Base-by-base conservation (phyloP, 2,113 vertebrate species). In the Melanotaenia duboulayi region DNA sequence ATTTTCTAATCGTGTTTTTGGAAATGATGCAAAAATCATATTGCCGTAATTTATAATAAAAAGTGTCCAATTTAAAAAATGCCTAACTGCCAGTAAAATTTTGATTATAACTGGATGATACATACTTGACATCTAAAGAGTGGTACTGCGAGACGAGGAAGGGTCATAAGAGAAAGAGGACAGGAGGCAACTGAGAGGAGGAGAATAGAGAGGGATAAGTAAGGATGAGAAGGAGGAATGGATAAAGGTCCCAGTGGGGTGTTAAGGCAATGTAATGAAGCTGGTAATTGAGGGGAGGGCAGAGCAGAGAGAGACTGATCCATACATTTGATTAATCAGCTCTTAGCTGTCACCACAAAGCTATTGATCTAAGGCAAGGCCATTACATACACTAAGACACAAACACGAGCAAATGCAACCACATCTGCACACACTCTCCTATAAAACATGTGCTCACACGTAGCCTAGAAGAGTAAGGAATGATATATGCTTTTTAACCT, bases 321-420 rank as follows among this genome's bases (percentile, higher is more conserved):
- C 87, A 91, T 91, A 90, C 89, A 61, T 90, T 86, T 92, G 89
- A 92, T 92, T 92, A 85, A 92, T 92, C 91, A 88, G 90, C 88
- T 91, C 88, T 90, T 68, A 90, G 91, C 90, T 91, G 91, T 92
- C 91, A 91, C 90, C 90, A 91, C 91, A 91, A 57, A 62, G 78
- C 74, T 87, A 91, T 91, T 82, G 89, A 92, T 91, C 76, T 54
- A 65, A 82, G 71, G 74, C 87, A 83, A 83, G 75, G 82, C 89
- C 86, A 71, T 80, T 50, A 69, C 42, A 61, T 60, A 63, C 59
- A 23, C 72, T 23, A 4, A 59, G 8, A 28, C 60, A 74, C 44
- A 49, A 20, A 69, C 49, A 19, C 40, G 39, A 61, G 39, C 66
- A 56, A 49, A 74, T 20, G 39, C 59, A 80, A 44, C 72, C 63